Percentiles rank a stretch among this genome's conserved stretches.
phyloP scores from a whole-genome alignment of 2,797 vertebrate species.

The Arctocebus calabarensis region DNA sequence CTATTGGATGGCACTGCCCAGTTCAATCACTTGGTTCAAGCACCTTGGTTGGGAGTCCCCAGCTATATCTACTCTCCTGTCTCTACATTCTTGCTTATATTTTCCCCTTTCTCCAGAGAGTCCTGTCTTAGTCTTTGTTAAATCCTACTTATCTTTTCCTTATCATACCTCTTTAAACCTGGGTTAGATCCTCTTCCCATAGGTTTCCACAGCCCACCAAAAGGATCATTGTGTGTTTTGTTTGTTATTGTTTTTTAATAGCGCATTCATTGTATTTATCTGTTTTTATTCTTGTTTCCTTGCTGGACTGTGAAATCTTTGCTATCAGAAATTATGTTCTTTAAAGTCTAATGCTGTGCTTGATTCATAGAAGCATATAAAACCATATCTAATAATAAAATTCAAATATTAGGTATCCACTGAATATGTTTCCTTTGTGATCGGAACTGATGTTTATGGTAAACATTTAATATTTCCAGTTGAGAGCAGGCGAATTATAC shows the following conservation, averaged over 20 bases:
- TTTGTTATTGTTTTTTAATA: background rate
- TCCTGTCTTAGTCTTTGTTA: background rate
- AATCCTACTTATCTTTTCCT: background rate
- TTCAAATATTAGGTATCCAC: background rate
- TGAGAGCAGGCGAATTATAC: background rate
- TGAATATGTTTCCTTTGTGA: background rate
- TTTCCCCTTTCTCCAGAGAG: background rate
- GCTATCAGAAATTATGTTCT: background rate
- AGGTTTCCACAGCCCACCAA: background rate
- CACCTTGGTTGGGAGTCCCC: too few species aligned
- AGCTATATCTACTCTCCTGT: background rate
- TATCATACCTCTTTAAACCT: too few species aligned
- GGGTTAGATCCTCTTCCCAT: background rate
- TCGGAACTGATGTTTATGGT: background rate
- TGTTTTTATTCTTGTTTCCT: background rate
- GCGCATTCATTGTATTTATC: background rate
- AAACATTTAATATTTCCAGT: background rate
- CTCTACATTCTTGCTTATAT: background rate
- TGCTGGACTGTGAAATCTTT: background rate
- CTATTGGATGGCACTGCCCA: fast-evolving
- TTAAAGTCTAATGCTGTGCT: background rate
- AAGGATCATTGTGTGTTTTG: too few species aligned
- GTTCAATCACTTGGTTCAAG: too few species aligned
- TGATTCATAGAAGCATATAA: background rate
- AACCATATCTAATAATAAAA: background rate